These are phyloP conservation scores for Carcinoscorpius rotundicauda DNA, from an alignment of 1,140 invertebrate species.

Conservation along the genomic window DNA sequence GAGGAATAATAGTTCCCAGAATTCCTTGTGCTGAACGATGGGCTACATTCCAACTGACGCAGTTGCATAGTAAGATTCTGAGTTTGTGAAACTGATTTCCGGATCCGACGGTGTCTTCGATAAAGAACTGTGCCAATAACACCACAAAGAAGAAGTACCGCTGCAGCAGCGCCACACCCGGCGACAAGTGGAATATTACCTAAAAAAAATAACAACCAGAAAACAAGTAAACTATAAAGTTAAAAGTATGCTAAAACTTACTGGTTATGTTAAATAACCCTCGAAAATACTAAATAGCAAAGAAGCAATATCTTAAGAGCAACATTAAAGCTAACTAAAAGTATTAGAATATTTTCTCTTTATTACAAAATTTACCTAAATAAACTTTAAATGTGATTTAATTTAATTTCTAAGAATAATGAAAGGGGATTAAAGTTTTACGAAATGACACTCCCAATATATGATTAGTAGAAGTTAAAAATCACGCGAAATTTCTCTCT, in stretches of 20 bases:
- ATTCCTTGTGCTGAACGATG: slow-evolving; percentile 13
- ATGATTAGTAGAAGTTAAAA: no score
- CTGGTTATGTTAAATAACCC: background rate
- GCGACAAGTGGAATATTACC: slow-evolving; percentile 22
- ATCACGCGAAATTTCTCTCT: no score
- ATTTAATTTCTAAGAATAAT: no score
- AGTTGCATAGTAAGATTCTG: slow-evolving; percentile 20
- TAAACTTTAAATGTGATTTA: background rate
- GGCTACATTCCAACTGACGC: slow-evolving; percentile 23
- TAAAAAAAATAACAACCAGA: background rate
- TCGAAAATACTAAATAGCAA: background rate
- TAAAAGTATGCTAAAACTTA: background rate
- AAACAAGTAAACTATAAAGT: background rate
- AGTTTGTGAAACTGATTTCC: slow-evolving; percentile 10
- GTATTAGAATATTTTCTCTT: background rate
- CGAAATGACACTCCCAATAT: no score
- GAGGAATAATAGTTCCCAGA: slow-evolving; percentile 2
- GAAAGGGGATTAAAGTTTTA: no score
- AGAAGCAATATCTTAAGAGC: background rate
- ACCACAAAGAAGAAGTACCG: slow-evolving; percentile 13
- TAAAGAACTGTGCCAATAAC: slow-evolving; percentile 16
- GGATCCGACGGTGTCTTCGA: slow-evolving; percentile 2
- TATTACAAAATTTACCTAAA: background rate
- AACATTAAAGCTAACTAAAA: background rate
- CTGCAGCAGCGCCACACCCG: slow-evolving; percentile 20